Evolutionary conservation across 2,113 vertebrate genomes (phyloP), one percentile per base, ranked within the genome.

Genomic region (Steatornis caripensis): DNA sequence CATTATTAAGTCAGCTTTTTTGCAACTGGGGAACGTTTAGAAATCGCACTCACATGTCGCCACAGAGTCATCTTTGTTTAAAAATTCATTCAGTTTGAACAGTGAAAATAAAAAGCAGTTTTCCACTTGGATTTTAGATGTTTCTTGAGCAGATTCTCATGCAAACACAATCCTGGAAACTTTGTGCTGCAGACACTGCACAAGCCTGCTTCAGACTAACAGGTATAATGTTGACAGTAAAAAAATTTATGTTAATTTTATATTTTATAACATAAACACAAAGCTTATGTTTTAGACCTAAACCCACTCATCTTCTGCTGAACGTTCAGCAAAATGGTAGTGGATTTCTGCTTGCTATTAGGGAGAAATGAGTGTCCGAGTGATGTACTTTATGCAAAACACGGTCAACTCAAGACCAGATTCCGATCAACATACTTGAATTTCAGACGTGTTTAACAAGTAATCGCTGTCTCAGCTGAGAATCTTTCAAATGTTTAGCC

Each of bases 31-130:
- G 58, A 76, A 49, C 34, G 81, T 72, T 94, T 83, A 43, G 89
- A 85, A 95, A 87, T 64, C 49, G 41, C 45, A 43, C 26, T 81
- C 23, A 8, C 30, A 29, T 61, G 90, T 95, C 58, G 90, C 34
- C 64, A 81, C 39, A 32, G 9, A 51, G 61, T 45, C 64, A 61
- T 65, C 75, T 90, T 83, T 51, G 71, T 95, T 94, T 77, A 76
- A 24, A 91, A 95, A 70, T 82, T 87, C 80, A 48, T 66, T 54
- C 45, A 65, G 53, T 89, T 29, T 76, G 57, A 93, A 69, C 7
- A 85, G 68, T 21, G 87, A 85, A 89, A 95, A 89, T 46, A 89
- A 91, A 95, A 87, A 87, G 16, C 70, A 82, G 65, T 53, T 91
- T 92, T 85, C 27, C 45, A 30, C 37, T 89, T 37, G 26, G 18